Base-by-base conservation (phyloP, 2,888 invertebrate genomes). In the Rhaphigaster nebulosa region DNA sequence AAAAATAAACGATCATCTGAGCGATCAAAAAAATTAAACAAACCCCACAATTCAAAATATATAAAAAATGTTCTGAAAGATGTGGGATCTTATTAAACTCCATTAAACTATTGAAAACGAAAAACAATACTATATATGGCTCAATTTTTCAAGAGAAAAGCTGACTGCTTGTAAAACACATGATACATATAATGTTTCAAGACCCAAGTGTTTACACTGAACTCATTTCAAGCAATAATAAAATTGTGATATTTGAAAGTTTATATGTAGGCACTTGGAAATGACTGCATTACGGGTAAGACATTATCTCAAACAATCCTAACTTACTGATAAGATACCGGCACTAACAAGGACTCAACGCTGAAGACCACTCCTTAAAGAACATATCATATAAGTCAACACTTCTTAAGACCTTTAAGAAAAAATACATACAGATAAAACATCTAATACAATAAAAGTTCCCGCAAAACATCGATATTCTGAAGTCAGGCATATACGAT, bases 301-400 rank as follows among this genome's bases (percentile, higher is more conserved):
- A 15, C 70, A 76, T 38, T 76, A 76, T 76, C 70, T 76, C 70
- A 38, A 76, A 34, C 70, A 76, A 76, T 76, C 70, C 70, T 29
- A 38, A 76, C 34, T 76, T 76, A 76, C 70, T 76, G 70, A 76
- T 76, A 76, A 76, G 70, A 76, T 76, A 76, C 34, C 20, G 70
- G 70, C 70, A 6, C 70, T 34, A 70, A 34, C 70, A 38, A 76
- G 70, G 38, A 34, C 34, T 76, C 34, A 38, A 76, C 70, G 20
- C 10, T 38, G 1, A 76, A 76, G 70, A 76, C 34, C 70, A 76
- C 70, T 76, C 70, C 70, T 76, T 29, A 76, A 65, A 76, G 34
- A 76, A 76, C 34, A 76, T 38, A 76, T 29, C 65, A 65, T 29
- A 2, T 65, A 15, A 29, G 65, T 29, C 29, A 65, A 29, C 65